Conservation (phyloP, 2,888 invertebrate species). For the Geotrupes spiniger region DNA sequence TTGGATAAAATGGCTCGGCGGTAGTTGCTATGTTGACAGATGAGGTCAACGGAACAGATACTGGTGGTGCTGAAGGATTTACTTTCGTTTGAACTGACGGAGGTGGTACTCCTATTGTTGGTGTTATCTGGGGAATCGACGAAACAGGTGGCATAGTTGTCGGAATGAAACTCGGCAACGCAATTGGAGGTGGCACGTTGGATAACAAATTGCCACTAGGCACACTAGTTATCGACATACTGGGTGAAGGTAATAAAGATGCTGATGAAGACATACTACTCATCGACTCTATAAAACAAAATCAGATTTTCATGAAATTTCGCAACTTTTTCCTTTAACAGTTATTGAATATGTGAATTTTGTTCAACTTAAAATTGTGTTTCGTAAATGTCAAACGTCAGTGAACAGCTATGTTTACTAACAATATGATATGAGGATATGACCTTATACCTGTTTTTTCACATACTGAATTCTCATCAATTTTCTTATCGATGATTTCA, state of each 20-base stretch:
- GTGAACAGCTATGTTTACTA: slow-evolving; percentile 15
- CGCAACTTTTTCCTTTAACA: too few relatives aligned
- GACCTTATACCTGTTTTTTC: slow-evolving; percentile 35
- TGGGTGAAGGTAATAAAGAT: slow-evolving; percentile 50
- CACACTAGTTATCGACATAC: slow-evolving; percentile 39
- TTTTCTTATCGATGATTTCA: slow-evolving; percentile 50
- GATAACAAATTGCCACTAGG: slow-evolving; percentile 61
- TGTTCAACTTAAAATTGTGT: neutral
- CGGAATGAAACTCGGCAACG: slow-evolving; percentile 64
- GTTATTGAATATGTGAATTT: too few relatives aligned
- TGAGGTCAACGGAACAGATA: slow-evolving; percentile 12
- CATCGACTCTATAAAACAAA: slow-evolving; percentile 43
- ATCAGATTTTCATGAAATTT: too few relatives aligned
- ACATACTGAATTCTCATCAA: slow-evolving; percentile 32
- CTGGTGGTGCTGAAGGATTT: neutral
- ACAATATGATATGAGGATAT: slow-evolving; percentile 13
- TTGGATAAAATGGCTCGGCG: slow-evolving; percentile 42
- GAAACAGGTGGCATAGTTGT: slow-evolving; percentile 36
- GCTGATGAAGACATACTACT: slow-evolving; percentile 49
- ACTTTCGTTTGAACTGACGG: slow-evolving; percentile 1
- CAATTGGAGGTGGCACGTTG: slow-evolving; percentile 66
- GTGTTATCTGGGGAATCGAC: neutral
- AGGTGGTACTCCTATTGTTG: neutral
- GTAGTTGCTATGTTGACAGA: slow-evolving; percentile 16
- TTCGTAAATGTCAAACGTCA: slow-evolving; percentile 2